Base-by-base conservation (phyloP, 1,140 invertebrate genomes). In the Calephelis nemesis region DNA sequence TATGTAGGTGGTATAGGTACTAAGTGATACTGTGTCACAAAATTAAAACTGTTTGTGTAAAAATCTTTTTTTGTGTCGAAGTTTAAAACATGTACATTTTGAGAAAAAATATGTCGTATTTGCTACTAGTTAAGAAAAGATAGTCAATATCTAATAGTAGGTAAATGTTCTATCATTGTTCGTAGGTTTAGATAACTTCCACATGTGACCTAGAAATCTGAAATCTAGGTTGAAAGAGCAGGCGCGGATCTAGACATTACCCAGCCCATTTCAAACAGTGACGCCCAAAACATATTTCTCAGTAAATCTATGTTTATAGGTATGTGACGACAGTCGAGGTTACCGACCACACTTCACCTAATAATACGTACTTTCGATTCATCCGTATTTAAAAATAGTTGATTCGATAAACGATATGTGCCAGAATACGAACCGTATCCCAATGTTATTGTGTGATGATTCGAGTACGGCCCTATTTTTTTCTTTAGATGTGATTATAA, bases 201-300 rank as follows among this genome's bases (percentile, higher is more conserved):
- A 63, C 68, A 69, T 83, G 54, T 58, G 81, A 83, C 81, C 78
- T 81, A 82, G 75, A 81, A 81, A 81, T 70, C 74, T 75, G 66
- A 64, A 75, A 58, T 58, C 54, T 79, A 76, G 74, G 74, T 75
- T 75, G 75, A 76, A 68, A 66, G 74, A 78, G 73, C 77, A 81
- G 79, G 79, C 75, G 79, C 75, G 72, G 63, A 67, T 72, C 71
- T 76, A 70, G 68, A 70, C 52, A 71, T 70, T 63, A 47, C 54
- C 30, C 54, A 39, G 12, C 11, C 30, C 54, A 58, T 39, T 58
- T 39, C 19, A 58, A 7, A 30, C n/a, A 58, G 54, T 58, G 19
- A 58, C 54, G 54, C 54, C 54, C 30, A 58, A 58, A 40, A 47
- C 15, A 19, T 48, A 30, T 48, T 64, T 48, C 63, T 64, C 45